These are phyloP conservation scores for Bombus sibiricus DNA, from an alignment of 1,140 invertebrate genomes.

Conservation along the genomic window DNA sequence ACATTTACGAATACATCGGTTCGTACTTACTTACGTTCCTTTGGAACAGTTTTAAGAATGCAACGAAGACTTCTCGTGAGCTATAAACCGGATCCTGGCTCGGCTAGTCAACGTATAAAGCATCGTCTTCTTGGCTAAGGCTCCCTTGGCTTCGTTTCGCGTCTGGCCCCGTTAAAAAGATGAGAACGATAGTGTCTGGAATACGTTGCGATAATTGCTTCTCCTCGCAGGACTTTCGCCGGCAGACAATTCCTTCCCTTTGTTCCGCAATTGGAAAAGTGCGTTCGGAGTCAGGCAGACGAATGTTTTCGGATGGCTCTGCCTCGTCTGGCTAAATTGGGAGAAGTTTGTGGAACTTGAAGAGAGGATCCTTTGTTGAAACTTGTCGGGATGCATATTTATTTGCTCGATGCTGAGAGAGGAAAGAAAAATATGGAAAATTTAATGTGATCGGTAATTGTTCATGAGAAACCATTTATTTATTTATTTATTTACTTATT, in stretches of 20 bases:
- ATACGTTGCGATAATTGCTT: slow-evolving; percentile 32
- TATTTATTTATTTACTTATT: no score
- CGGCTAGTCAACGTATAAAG: background rate
- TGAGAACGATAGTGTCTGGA: slow-evolving; percentile 16
- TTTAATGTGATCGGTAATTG: background rate
- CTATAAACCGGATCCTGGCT: slow-evolving; percentile 30
- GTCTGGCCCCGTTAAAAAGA: slow-evolving; percentile 58
- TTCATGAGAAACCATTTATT: no score
- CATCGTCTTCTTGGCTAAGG: slow-evolving; percentile 22
- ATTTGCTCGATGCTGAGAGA: background rate
- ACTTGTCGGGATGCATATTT: background rate
- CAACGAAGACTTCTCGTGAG: background rate
- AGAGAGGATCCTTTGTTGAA: background rate
- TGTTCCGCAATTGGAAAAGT: slow-evolving; percentile 5
- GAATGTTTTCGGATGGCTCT: background rate
- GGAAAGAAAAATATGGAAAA: background rate
- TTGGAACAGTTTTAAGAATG: slow-evolving; percentile 29
- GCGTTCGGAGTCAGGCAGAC: background rate
- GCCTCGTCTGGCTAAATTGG: background rate
- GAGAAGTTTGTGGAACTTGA: background rate
- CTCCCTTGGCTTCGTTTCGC: slow-evolving; percentile 64
- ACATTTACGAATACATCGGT: slow-evolving; percentile 25
- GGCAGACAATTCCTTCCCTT: background rate
- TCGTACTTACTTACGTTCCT: background rate
- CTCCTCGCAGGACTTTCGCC: background rate